Evolutionary conservation across 2,797 vertebrate genomes (phyloP).

Genomic region (Erethizon dorsatum): DNA sequence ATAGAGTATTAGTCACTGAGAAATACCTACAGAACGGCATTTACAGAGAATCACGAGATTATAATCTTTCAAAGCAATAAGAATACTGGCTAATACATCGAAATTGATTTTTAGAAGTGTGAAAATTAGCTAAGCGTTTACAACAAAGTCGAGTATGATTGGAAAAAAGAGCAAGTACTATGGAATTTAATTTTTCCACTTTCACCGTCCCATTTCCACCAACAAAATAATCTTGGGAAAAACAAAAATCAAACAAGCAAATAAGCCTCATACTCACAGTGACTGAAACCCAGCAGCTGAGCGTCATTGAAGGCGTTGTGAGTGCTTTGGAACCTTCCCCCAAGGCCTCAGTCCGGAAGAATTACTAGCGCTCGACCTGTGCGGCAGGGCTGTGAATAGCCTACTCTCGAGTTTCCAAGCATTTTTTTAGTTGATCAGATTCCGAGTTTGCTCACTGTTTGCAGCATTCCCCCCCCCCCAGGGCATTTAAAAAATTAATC

Average conservation of each 20-base stretch:
- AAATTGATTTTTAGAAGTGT: not conserved
- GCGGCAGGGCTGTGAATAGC: not conserved
- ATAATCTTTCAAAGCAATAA: not conserved
- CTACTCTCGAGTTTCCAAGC: not conserved
- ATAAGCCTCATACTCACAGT: not conserved
- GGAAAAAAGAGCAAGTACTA: not conserved
- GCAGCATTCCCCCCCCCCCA: not conserved
- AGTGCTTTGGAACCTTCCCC: not conserved
- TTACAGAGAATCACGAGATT: not conserved
- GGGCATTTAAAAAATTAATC: constrained; percentile 17
- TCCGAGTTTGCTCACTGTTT: not conserved
- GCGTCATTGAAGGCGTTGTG: not conserved
- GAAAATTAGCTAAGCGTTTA: not conserved
- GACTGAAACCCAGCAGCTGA: not conserved
- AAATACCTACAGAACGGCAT: not conserved
- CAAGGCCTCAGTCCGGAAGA: not conserved
- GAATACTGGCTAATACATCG: not conserved
- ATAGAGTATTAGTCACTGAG: not conserved
- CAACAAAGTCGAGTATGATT: not conserved
- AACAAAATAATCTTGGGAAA: not conserved
- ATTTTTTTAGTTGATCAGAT: not conserved
- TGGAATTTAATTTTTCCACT: not conserved
- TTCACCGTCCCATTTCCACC: not conserved
- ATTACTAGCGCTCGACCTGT: not conserved
- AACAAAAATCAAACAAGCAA: not conserved